A percentile compares a stretch with the other conserved stretches of the same genome.
These are phyloP conservation scores for Diploscapter pachys DNA, from an alignment of 1,140 invertebrate species.

Conservation along the genomic window DNA sequence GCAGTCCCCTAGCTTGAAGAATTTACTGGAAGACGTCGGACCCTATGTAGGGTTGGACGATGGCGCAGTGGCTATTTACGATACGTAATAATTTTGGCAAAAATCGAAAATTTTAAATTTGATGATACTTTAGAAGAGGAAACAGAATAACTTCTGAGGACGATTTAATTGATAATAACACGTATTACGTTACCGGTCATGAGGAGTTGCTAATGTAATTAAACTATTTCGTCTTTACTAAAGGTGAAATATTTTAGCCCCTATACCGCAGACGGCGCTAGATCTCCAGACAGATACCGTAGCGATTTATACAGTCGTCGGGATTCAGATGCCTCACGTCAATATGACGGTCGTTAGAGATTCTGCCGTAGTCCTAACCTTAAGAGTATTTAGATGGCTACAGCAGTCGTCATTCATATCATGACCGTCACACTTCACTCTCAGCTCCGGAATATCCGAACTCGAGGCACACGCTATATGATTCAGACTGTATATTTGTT, in stretches of 20 bases:
- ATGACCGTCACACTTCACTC: slow-evolving; percentile 14
- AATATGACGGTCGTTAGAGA: slow-evolving; percentile 12
- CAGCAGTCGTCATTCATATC: too few species aligned
- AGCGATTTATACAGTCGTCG: slow-evolving; percentile 7
- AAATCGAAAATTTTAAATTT: slow-evolving; percentile 8
- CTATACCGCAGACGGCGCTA: background rate
- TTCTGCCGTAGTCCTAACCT: too few species aligned
- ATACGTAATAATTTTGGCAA: slow-evolving; percentile 20
- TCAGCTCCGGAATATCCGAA: slow-evolving; percentile 25
- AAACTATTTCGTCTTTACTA: background rate
- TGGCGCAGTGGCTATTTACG: slow-evolving; percentile 28
- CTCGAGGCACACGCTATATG: slow-evolving; percentile 9
- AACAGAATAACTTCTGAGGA: slow-evolving; percentile 16
- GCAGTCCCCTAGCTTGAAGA: slow-evolving; percentile 26
- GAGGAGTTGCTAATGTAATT: slow-evolving; percentile 4
- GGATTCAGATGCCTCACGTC: background rate
- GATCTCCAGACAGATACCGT: background rate
- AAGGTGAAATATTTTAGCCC: background rate
- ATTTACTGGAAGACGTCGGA: slow-evolving; percentile 34
- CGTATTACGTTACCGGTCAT: slow-evolving; percentile 27
- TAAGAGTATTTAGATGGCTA: too few species aligned
- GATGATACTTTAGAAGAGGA: slow-evolving; percentile 24
- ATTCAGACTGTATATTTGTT: slow-evolving; percentile 15
- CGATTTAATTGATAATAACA: slow-evolving; percentile 16
- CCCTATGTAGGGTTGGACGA: slow-evolving; percentile 31